Conservation (phyloP, 2,888 invertebrate species). For the Anorthoa munda region DNA sequence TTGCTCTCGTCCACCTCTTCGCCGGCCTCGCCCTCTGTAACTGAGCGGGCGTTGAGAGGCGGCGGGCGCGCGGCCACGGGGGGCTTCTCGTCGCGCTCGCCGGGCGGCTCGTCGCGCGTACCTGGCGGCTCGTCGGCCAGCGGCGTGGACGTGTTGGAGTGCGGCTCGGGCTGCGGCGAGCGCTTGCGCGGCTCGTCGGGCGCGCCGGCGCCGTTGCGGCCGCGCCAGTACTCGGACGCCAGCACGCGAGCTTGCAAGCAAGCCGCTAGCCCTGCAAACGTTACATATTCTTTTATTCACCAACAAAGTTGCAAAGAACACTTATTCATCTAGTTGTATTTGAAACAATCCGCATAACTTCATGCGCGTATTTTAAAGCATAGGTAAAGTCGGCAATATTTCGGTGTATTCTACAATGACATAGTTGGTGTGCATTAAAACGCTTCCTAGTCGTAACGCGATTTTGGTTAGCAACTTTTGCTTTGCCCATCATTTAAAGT, state of each 20-base stretch:
- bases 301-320: background rate
- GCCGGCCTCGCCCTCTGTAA: slow-evolving; percentile 91
- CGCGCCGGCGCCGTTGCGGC: slow-evolving; percentile 83
- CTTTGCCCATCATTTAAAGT: background rate
- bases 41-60: slow-evolving; percentile 56
- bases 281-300: background rate
- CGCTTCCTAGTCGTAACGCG: background rate
- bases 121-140: slow-evolving; percentile 91
- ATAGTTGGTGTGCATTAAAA: background rate
- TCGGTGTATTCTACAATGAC: background rate
- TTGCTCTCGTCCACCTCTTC: slow-evolving; percentile 95
- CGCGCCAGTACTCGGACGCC: slow-evolving; percentile 91
- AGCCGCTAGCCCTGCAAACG: slow-evolving; percentile 94
- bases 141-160: slow-evolving; percentile 93
- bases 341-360: background rate
- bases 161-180: slow-evolving; percentile 84
- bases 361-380: background rate
- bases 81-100: slow-evolving; percentile 32
- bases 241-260: slow-evolving; percentile 95
- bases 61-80: slow-evolving; percentile 36
- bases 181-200: slow-evolving; percentile 65
- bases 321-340: background rate
- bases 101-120: slow-evolving; percentile 58
- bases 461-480: background rate
- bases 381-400: background rate